Evolutionary conservation across 2,113 vertebrate genomes (phyloP).

Genomic region (Pteruthius melanotis): DNA sequence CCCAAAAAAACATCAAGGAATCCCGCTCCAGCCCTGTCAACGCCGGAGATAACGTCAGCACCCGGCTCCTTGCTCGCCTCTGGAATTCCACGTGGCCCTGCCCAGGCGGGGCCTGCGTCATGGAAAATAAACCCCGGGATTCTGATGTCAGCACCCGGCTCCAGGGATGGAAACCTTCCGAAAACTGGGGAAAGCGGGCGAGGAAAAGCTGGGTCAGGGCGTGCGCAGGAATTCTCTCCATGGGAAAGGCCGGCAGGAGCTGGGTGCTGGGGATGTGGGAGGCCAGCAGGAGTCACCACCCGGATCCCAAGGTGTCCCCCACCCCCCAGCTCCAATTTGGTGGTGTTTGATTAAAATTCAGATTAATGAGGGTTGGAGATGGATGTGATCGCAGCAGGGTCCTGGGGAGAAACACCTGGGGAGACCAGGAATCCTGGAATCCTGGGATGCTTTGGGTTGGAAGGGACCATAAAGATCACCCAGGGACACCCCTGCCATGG

Average conservation of each 20-base stretch:
- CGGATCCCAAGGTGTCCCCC: background rate
- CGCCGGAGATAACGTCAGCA: background rate
- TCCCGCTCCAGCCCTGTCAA: background rate
- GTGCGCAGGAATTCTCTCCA: accelerated
- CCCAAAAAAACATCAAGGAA: background rate
- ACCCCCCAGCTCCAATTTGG: background rate
- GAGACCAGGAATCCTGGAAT: background rate
- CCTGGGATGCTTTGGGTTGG: background rate
- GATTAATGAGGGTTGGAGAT: accelerated
- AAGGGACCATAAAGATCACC: background rate
- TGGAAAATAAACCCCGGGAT: background rate
- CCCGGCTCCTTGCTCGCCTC: accelerated
- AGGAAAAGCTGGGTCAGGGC: background rate
- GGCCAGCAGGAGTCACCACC: background rate
- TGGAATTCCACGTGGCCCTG: background rate
- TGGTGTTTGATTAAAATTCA: background rate
- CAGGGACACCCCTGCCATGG: background rate
- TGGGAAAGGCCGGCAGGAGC: background rate
- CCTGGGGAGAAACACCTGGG: background rate
- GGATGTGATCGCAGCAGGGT: background rate
- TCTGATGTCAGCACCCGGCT: background rate
- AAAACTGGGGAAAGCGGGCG: background rate
- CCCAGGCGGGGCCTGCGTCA: background rate
- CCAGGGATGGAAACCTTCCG: background rate
- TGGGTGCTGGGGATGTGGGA: accelerated